These are phyloP conservation scores for Macaria liturata DNA, from an alignment of 2,888 invertebrate species.

Conservation along the genomic window DNA sequence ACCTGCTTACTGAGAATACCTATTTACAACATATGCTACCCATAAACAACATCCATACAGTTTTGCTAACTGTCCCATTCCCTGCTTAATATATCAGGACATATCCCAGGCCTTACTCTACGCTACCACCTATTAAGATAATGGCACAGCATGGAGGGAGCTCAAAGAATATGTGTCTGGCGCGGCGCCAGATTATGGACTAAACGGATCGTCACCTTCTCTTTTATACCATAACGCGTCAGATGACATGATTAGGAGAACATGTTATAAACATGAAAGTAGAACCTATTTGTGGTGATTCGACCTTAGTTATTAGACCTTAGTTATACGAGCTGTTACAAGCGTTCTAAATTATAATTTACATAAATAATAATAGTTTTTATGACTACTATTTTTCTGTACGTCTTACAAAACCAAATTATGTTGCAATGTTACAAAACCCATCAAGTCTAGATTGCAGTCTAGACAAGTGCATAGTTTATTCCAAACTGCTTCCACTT, in stretches of 20 bases:
- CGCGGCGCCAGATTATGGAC: slow-evolving; percentile 53
- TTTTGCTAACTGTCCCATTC: too few relatives aligned
- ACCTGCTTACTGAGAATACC: too few relatives aligned
- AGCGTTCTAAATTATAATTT: too few relatives aligned
- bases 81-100: slow-evolving; percentile 1
- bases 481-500: slow-evolving; percentile 11
- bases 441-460: background rate
- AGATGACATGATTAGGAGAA: slow-evolving; percentile 29
- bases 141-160: slow-evolving; percentile 68
- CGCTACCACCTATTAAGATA: slow-evolving; percentile 43
- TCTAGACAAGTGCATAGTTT: background rate
- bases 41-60: too few relatives aligned
- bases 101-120: slow-evolving; percentile 3
- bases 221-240: slow-evolving; percentile 43
- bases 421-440: too few relatives aligned
- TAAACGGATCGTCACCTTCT: slow-evolving; percentile 48
- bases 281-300: slow-evolving; percentile 6
- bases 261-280: slow-evolving; percentile 15
- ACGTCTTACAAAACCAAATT: too few relatives aligned
- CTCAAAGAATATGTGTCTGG: slow-evolving; percentile 65
- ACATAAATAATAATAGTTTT: too few relatives aligned
- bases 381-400: too few relatives aligned
- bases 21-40: too few relatives aligned
- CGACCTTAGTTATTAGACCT: too few relatives aligned
- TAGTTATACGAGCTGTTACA: too few relatives aligned